phyloP scores from a whole-genome alignment of 2,888 invertebrate species.

The Philonicus albiceps region DNA sequence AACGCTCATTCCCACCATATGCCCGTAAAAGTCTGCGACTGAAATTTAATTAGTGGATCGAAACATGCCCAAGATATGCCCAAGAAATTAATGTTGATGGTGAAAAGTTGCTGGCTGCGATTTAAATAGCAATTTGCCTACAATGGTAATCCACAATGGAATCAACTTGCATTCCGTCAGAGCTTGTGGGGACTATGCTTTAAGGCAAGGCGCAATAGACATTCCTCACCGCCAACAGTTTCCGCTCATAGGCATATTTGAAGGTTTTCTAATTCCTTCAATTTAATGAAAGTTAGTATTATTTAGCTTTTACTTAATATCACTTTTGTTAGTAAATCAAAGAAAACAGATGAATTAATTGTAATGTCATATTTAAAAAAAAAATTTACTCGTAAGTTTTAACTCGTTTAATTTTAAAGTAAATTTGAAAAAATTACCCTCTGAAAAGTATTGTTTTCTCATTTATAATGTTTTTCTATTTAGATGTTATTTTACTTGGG shows the following conservation, averaged over 20 bases:
- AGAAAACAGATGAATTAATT: too few species aligned
- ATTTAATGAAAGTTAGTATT: neutral
- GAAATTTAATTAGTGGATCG: neutral
- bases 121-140: neutral
- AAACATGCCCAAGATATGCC: neutral
- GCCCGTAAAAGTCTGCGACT: neutral
- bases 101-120: neutral
- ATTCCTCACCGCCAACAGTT: neutral
- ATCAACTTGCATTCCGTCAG: neutral
- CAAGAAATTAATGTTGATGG: neutral
- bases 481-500: too few species aligned
- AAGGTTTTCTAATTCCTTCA: neutral
- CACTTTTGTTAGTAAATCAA: too few species aligned
- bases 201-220: neutral
- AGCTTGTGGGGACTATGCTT: neutral
- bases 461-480: too few species aligned
- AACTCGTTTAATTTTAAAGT: too few species aligned
- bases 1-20: neutral
- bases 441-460: too few species aligned
- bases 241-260: neutral
- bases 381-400: too few species aligned
- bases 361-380: too few species aligned
- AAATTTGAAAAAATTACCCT: too few species aligned
- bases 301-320: neutral
- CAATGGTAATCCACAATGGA: neutral